Base-by-base conservation (phyloP, 2,888 invertebrate genomes). In the Eristalis tenax region DNA sequence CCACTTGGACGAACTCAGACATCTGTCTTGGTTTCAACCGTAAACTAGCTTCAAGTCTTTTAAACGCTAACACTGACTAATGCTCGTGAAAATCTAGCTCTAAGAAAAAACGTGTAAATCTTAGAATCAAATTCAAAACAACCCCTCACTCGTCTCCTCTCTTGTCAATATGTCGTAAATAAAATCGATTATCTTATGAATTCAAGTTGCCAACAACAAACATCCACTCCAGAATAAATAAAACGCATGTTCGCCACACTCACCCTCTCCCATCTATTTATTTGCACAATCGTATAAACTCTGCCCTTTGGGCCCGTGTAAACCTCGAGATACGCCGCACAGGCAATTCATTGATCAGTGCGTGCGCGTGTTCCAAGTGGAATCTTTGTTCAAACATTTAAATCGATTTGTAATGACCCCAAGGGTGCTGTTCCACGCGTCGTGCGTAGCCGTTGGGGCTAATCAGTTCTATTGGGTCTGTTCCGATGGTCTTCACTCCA, bases 361-460 rank as follows among this genome's bases (percentile, higher is more conserved):
- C 50, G 28, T 32, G 50, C 50, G 13, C 61, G 23, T 28, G 13
- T 32, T n/a, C 43, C 43, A 63, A 18, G 38, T 35, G 11, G 28
- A 38, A 77, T 50, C 59, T 32, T 61, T 70, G 70, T 69, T 77
- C 69, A 63, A 64, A 64, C 38, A 77, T 64, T 64, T 10, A 70
- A 77, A 70, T 77, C 69, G 77, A 70, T 77, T 77, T 77, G 38
- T 77, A 70, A 50, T 69, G 77, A 38, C 28, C 50, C 50, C 50
- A 8, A 5, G 18, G 50, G 50, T 50, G 18, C 50, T 8, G 18
- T 50, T 50, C 18, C 18, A 18, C 8, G 18, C 18, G 50, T 18
- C 18, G 8, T 18, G n/a, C 43, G 6, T 15, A 4, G 43, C 43
- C 15, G 43, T 35, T 35, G 18, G n/a, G 32, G 56, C 1, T 50